Conservation (phyloP, 2,797 vertebrate species). For the Decapterus maruadsi region DNA sequence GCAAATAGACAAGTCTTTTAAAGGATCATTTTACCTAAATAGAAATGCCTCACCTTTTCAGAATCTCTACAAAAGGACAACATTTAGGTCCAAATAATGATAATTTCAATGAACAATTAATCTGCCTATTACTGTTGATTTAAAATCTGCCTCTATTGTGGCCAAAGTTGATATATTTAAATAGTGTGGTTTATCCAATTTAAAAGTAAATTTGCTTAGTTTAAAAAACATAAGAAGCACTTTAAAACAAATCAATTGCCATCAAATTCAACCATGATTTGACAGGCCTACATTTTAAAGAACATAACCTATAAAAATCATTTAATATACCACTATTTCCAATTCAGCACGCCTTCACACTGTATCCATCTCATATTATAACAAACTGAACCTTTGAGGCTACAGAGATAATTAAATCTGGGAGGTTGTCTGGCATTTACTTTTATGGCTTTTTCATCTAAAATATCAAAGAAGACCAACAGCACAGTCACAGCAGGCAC, state of each 20-base stretch:
- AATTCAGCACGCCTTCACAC: slow-evolving; percentile 17
- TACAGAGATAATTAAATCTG: slow-evolving; percentile 59
- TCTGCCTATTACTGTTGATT: not conserved
- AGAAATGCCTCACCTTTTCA: not conserved
- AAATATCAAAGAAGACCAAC: slow-evolving; percentile 41
- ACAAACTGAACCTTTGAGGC: slow-evolving; percentile 46
- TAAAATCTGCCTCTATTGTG: not conserved
- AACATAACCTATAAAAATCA: too few species aligned
- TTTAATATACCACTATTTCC: not conserved
- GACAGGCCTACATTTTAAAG: too few species aligned
- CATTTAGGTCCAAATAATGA: not conserved
- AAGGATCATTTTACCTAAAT: not conserved
- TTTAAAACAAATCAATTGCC: too few species aligned
- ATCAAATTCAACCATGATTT: too few species aligned
- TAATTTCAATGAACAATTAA: not conserved
- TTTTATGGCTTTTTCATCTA: slow-evolving; percentile 34
- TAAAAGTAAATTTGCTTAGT: not conserved
- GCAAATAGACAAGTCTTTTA: not conserved
- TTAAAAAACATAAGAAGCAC: too few species aligned
- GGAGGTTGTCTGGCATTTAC: slow-evolving; percentile 36
- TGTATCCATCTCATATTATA: slow-evolving; percentile 22
- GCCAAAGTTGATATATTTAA: not conserved
- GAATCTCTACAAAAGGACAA: not conserved
- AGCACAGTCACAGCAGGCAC: slow-evolving; percentile 17
- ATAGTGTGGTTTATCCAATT: not conserved